These are phyloP conservation scores for Meganola albula DNA, from an alignment of 2,888 invertebrate species.

Conservation along the genomic window DNA sequence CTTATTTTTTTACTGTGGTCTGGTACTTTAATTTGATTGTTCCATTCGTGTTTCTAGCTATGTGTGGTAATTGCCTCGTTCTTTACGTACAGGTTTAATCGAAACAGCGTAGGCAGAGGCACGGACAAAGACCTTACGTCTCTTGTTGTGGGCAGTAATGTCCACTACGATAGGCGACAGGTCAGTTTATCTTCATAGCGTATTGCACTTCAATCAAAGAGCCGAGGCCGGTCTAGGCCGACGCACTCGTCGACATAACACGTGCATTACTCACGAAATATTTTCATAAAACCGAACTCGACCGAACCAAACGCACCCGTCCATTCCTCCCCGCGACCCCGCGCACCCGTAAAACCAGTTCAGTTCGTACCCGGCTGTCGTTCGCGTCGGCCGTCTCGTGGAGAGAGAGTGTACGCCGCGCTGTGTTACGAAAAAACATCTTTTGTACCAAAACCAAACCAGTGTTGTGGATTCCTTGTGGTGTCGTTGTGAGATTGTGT, in stretches of 20 bases:
- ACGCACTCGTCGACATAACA: conserved; percentile 72
- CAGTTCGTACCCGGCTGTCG: conserved; percentile 74
- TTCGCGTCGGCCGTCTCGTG: conserved; percentile 56
- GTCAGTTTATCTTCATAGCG: conserved; percentile 42
- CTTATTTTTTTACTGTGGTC: no score
- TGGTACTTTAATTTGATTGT: no score
- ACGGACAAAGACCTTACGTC: conserved; percentile 51
- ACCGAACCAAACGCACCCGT: conserved; percentile 72
- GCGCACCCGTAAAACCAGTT: conserved; percentile 65
- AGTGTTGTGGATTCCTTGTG: conserved; percentile 68
- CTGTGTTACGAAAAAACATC: conserved; percentile 70
- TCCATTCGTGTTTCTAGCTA: no score
- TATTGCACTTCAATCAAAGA: conserved; percentile 66
- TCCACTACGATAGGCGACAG: conserved; percentile 34
- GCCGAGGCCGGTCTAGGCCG: conserved; percentile 71
- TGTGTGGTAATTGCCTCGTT: no score
- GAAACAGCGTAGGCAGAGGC: conserved; percentile 43
- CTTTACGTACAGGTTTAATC: conserved; percentile 38
- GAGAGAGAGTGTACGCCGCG: conserved; percentile 44
- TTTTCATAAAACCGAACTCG: conserved; percentile 76
- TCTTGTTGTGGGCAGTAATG: conserved; percentile 26
- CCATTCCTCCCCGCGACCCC: conserved; percentile 44
- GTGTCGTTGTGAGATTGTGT: conserved; percentile 72
- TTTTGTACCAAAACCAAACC: conserved; percentile 64
- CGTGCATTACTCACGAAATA: conserved; percentile 78